Base-by-base conservation (phyloP, 2,888 invertebrate genomes). In the Resseliella maxima region DNA sequence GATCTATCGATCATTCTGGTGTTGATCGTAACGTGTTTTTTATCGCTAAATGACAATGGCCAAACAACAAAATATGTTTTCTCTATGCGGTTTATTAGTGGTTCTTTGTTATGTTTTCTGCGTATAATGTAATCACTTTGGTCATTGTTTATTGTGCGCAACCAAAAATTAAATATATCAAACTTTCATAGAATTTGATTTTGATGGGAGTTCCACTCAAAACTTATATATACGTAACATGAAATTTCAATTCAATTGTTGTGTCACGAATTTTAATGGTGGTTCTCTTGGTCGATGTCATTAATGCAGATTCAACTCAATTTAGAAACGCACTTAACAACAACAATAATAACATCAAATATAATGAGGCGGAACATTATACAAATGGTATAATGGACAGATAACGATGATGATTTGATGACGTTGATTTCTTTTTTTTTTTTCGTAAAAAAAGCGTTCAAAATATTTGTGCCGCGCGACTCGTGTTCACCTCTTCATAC, bases 341-440 rank as follows among this genome's bases (percentile, higher is more conserved):
- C 35, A 36, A 81, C 81, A 21, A 31, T 15, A 72, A 15, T 10
- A 83, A 83, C 83, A 83, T 38, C 36, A 6, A 83, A 5, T 2
- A 83, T 83, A 83, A 83, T 83, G 83, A 38, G 83, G 83, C 38
- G 83, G 83, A 83, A 83, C 83, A n/a, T n/a, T n/a, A n/a, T n/a
- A n/a, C n/a, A 83, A 83, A 38, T n/a, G 72, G 72, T 83, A n/a
- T 38, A 83, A 83, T 24, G 38, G 38, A 38, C 21, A 38, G 83
- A 38, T 83, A 83, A 83, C 83, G 38, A 83, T 38, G 86, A 31
- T 81, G 50, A 24, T 27, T 54, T 21, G 86, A 31, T 81, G 50
- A 24, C 35, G 83, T 21, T 50, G 81, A 41, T 59, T 86, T 85
- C 24, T 81, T 64, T 41, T 50, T 8, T 50, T 15, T 50, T 15